Conservation (phyloP, 2,888 invertebrate genomes). For the Endomychus coccineus region DNA sequence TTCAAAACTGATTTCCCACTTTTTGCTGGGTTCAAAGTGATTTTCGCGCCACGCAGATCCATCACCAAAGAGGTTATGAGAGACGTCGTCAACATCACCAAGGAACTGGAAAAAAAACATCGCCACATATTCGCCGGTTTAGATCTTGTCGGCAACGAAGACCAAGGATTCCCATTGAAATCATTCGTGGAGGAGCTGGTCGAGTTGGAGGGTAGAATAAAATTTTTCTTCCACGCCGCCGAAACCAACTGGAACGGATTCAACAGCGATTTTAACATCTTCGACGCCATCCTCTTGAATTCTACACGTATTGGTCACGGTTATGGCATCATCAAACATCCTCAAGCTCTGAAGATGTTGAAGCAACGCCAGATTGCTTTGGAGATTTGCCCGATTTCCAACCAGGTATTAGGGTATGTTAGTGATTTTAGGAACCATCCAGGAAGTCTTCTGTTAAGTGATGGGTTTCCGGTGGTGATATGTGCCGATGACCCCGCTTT, state of each 20-base stretch:
- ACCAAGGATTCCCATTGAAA: constrained; percentile 56
- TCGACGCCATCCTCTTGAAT: constrained; percentile 70
- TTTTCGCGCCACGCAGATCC: constrained; percentile 50
- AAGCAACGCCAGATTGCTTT: constrained; percentile 57
- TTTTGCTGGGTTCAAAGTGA: constrained; percentile 50
- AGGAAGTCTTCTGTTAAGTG: constrained; percentile 54
- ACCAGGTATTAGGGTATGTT: constrained; percentile 61
- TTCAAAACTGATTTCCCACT: constrained; percentile 47
- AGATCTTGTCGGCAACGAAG: constrained; percentile 76
- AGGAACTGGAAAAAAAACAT: constrained; percentile 44
- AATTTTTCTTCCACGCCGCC: constrained; percentile 74
- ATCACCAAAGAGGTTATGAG: constrained; percentile 38
- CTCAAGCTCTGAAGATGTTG: constrained; percentile 50
- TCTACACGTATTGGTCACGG: constrained; percentile 73
- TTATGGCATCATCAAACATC: constrained; percentile 67
- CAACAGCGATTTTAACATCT: constrained; percentile 60
- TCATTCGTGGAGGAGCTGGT: constrained; percentile 54
- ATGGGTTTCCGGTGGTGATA: constrained; percentile 63
- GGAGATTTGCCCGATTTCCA: constrained; percentile 74
- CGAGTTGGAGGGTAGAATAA: constrained; percentile 46
- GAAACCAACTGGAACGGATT: constrained; percentile 69
- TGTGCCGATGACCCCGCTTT: constrained; percentile 74
- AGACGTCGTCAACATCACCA: constrained; percentile 21
- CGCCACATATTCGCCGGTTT: constrained; percentile 68
- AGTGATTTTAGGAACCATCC: constrained; percentile 73